These are phyloP conservation scores for Sphaerophoria rueppellii DNA, from an alignment of 2,888 invertebrate genomes.

Conservation along the genomic window DNA sequence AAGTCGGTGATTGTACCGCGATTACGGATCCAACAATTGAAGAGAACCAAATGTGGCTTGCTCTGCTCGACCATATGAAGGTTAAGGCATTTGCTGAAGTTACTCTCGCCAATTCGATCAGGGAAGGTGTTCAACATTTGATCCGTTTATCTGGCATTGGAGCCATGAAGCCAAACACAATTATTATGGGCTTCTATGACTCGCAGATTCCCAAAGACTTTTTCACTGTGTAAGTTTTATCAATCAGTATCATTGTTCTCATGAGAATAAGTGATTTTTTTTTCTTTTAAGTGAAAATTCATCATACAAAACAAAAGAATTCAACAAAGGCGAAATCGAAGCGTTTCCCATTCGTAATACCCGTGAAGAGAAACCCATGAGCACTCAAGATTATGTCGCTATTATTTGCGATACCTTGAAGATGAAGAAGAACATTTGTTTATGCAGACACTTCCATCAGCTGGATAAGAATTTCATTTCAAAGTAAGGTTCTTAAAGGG, in stretches of 20 bases:
- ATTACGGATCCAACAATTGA: constrained; percentile 88
- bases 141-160: constrained; percentile 96
- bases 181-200: constrained; percentile 97
- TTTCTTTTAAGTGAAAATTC: constrained; percentile 82
- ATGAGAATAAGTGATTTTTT: neutral
- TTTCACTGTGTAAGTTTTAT: constrained; percentile 86
- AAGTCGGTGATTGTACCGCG: constrained; percentile 84
- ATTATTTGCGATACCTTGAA: constrained; percentile 94
- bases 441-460: constrained; percentile 95
- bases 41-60: constrained; percentile 94
- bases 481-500: constrained; percentile 84
- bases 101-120: constrained; percentile 91
- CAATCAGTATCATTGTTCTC: neutral
- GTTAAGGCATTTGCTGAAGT: constrained; percentile 98
- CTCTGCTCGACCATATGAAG: constrained; percentile 96
- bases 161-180: constrained; percentile 99
- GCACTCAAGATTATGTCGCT: constrained; percentile 88
- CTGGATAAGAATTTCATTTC: constrained; percentile 91
- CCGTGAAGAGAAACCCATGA: constrained; percentile 82
- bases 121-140: constrained; percentile 96
- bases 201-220: constrained; percentile 89
- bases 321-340: constrained; percentile 83
- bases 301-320: constrained; percentile 85
- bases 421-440: constrained; percentile 96
- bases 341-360: constrained; percentile 84